Base-by-base conservation (phyloP, 1,140 invertebrate species). In the Whitmania pigra region DNA sequence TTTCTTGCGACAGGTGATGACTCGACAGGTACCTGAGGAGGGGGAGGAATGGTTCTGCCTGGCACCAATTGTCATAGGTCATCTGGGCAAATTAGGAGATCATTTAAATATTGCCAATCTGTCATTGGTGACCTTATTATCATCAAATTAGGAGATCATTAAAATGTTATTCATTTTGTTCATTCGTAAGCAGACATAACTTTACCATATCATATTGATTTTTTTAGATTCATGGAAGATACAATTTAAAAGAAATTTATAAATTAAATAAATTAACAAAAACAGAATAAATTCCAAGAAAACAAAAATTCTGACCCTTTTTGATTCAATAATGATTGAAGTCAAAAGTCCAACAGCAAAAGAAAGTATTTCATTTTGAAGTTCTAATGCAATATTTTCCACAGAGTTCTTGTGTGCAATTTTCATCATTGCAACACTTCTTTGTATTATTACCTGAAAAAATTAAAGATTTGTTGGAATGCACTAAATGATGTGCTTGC, bases 311-410 rank as follows among this genome's bases (percentile, higher is more conserved):
- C 9, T 13, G 22, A 63, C 57, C 57, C 18, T 22, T 13, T 63
- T 63, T 4, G 57, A 31, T 13, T 31, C 57, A 31, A 63, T 22
- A 25, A 63, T 22, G 57, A 63, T n/a, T 1, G 57, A 25, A 31
- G 57, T 31, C 20, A 63, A 31, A 22, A 63, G 57, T 22, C 57
- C 57, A 31, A 63, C 29, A 63, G 29, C 57, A 63, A 63, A 31
- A 6, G 57, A 22, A 22, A 63, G 57, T 63, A 31, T 63, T 31
- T 63, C 57, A 25, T 63, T 31, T 31, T 63, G 57, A 3, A 63
- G 29, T 22, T 63, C 29, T 17, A 49, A 3, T 11, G 20, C 57
- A 1, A 17, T 20, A 22, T 63, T 31, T 25, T 25, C 22, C 22
- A 63, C 15, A 13, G 29, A 22, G 22, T 63, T 63, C 57, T 22